These are phyloP conservation scores for Drosophila fungiperda DNA, from an alignment of 2,888 invertebrate species.

Conservation along the genomic window DNA sequence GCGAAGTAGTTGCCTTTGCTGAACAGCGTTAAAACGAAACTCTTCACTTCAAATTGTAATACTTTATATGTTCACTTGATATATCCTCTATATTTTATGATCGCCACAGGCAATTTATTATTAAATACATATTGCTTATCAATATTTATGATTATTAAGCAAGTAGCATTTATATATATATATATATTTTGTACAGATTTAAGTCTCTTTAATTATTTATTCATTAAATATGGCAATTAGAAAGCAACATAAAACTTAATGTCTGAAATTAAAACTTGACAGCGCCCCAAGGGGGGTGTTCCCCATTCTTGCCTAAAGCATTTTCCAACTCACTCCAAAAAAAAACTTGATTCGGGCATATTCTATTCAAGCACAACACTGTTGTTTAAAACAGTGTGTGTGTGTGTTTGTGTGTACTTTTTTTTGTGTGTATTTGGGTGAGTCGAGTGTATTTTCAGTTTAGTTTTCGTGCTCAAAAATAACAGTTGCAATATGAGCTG, in stretches of 20 bases:
- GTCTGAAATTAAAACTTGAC: background rate
- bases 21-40: conserved; percentile 16
- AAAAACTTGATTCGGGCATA: background rate
- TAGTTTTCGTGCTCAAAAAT: conserved; percentile 53
- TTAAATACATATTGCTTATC: background rate
- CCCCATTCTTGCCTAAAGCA: background rate
- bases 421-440: background rate
- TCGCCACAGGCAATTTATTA: background rate
- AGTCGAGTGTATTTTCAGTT: conserved; percentile 39
- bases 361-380: conserved; percentile 9
- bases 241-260: background rate
- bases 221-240: background rate
- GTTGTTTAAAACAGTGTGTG: background rate
- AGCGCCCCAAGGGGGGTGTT: background rate
- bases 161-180: background rate
- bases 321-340: background rate
- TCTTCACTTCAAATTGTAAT: conserved; percentile 21
- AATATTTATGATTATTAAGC: background rate
- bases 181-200: background rate
- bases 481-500: conserved; percentile 48
- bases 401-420: background rate
- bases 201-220: background rate
- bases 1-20: conserved; percentile 1
- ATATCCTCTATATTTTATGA: conserved; percentile 2
- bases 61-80: background rate